Conservation (phyloP, 2,797 vertebrate genomes). For the Tapera naevia region DNA sequence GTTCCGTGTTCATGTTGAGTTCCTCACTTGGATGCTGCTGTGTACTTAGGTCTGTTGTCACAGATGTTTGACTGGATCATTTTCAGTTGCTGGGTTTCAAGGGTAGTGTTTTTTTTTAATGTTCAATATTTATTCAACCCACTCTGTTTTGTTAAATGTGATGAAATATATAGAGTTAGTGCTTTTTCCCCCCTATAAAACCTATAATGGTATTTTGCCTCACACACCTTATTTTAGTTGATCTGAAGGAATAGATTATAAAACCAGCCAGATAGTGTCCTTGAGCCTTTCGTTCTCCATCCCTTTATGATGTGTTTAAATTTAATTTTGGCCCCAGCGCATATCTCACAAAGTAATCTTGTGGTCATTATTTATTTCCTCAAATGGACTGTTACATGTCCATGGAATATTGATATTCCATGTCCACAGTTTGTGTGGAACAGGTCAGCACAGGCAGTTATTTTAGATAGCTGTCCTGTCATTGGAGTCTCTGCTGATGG, state of each 20-base stretch:
- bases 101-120: not conserved
- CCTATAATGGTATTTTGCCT: not conserved
- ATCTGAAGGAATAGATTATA: not conserved
- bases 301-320: not conserved
- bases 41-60: conserved; percentile 41
- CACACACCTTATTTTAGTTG: not conserved
- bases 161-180: conserved; percentile 6
- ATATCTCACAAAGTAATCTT: not conserved
- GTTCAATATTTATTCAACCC: conserved; percentile 66
- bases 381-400: not conserved
- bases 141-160: conserved; percentile 45
- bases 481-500: not conserved
- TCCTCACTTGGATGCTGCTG: not conserved
- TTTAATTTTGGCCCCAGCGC: not conserved
- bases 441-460: not conserved
- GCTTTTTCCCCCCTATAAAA: not conserved
- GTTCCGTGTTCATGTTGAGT: not conserved
- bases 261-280: not conserved
- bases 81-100: conserved; percentile 34
- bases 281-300: not conserved
- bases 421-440: not conserved
- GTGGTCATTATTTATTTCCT: not conserved
- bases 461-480: not conserved
- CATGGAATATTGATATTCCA: too few species aligned
- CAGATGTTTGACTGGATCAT: conserved; percentile 70